Evolutionary conservation across 2,888 invertebrate genomes (phyloP).

Genomic region (Phrixothrix hirtus): DNA sequence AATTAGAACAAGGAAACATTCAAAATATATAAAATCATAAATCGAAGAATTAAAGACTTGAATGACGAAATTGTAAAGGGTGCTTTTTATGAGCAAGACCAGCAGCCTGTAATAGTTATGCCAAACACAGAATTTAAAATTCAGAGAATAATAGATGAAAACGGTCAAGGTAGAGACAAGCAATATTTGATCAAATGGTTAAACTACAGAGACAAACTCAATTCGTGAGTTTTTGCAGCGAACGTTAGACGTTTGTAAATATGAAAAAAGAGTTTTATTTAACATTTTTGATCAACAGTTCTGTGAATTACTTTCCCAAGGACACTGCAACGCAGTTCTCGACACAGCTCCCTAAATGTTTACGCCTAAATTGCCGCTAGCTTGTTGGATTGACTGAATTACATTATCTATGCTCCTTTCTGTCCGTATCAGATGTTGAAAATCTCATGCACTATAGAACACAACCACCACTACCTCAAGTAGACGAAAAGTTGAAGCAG

Average conservation of each 20-base stretch:
- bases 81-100: slow-evolving; percentile 35
- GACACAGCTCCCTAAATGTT: slow-evolving; percentile 36
- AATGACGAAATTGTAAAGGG: no score
- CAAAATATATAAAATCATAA: slow-evolving; percentile 29
- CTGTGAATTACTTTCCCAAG: slow-evolving; percentile 16
- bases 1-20: slow-evolving; percentile 40
- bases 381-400: neutral
- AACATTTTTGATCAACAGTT: slow-evolving; percentile 37
- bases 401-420: neutral
- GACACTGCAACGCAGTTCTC: neutral
- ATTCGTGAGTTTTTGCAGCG: slow-evolving; percentile 30
- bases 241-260: slow-evolving; percentile 3
- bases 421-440: no score
- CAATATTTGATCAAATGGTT: no score
- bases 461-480: no score
- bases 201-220: slow-evolving; percentile 35
- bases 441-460: no score
- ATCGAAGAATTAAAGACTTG: slow-evolving; percentile 5
- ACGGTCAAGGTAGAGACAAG: slow-evolving; percentile 1
- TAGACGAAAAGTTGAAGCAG: no score
- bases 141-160: slow-evolving; percentile 2
- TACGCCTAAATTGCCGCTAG: neutral
- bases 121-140: neutral
- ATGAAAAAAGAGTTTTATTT: slow-evolving; percentile 35
- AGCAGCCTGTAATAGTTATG: neutral